Conservation (phyloP, 1,140 invertebrate genomes). For the Caenorhabditis inopinata region DNA sequence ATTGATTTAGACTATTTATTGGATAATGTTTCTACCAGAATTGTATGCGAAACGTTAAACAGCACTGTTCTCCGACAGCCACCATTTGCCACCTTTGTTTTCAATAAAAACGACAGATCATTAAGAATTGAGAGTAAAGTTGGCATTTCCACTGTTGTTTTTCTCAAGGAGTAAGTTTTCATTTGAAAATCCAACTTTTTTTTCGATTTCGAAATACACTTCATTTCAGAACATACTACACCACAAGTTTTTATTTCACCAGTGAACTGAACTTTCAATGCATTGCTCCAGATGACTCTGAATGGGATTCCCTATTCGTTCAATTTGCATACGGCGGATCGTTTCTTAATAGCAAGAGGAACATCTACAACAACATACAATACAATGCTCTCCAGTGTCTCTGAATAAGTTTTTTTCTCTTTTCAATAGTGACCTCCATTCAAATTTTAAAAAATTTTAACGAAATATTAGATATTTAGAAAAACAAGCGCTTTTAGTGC, state of each 20-base stretch:
- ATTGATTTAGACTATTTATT: neutral
- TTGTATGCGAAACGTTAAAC: neutral
- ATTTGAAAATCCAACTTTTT: too few species aligned
- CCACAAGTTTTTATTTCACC: neutral
- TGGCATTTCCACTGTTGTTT: neutral
- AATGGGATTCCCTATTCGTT: neutral
- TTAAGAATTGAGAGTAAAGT: neutral
- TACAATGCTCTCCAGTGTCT: too few species aligned
- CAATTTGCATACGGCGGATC: neutral
- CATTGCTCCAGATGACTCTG: neutral
- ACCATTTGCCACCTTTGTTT: neutral
- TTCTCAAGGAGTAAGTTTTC: neutral
- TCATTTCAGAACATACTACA: neutral
- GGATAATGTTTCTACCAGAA: neutral
- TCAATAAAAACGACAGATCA: neutral
- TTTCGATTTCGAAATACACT: too few species aligned
- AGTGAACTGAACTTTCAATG: neutral
- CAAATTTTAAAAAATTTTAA: too few species aligned
- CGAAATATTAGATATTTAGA: too few species aligned
- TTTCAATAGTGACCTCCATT: too few species aligned
- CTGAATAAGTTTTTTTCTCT: too few species aligned
- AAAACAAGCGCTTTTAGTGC: too few species aligned
- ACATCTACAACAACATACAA: neutral
- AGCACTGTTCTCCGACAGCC: neutral
- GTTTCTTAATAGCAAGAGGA: neutral